These are phyloP conservation scores for Andrena fulva DNA, from an alignment of 2,888 invertebrate species.

Conservation along the genomic window DNA sequence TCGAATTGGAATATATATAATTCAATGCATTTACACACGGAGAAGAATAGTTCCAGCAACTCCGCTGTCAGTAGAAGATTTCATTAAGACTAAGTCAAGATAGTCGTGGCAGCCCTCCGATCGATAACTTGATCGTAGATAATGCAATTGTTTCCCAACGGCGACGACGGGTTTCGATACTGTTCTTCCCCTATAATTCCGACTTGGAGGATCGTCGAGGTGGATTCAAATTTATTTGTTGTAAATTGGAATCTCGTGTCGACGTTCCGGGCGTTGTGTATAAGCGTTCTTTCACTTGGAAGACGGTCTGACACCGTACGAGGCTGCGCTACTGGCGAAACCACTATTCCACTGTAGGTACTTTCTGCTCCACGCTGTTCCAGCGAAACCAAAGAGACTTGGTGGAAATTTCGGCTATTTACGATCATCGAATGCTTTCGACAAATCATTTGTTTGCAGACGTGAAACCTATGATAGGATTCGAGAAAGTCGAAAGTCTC, in stretches of 20 bases:
- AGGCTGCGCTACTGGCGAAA: constrained; percentile 3
- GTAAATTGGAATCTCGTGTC: constrained; percentile 34
- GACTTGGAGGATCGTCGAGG: neutral
- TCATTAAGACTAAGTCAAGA: neutral
- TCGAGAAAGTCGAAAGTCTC: too few relatives aligned
- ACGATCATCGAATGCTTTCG: neutral
- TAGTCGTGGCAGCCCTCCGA: neutral
- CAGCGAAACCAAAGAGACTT: constrained; percentile 5
- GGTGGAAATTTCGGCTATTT: constrained; percentile 16
- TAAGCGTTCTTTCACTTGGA: constrained; percentile 17
- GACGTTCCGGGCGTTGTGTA: constrained; percentile 1
- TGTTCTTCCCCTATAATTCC: neutral
- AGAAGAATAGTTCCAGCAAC: too few relatives aligned
- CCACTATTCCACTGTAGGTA: constrained; percentile 4
- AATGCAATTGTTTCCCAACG: constrained; percentile 8
- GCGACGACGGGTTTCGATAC: neutral
- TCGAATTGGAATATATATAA: too few relatives aligned
- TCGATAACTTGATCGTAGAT: constrained; percentile 6
- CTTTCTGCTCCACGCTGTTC: neutral
- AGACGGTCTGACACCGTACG: constrained; percentile 26
- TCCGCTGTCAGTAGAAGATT: neutral
- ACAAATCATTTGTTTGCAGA: neutral
- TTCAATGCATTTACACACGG: too few relatives aligned
- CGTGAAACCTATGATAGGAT: too few relatives aligned
- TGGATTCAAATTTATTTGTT: constrained; percentile 36